Evolutionary conservation across 2,113 vertebrate species (phyloP).

Genomic region (Genyomyrus donnyi): DNA sequence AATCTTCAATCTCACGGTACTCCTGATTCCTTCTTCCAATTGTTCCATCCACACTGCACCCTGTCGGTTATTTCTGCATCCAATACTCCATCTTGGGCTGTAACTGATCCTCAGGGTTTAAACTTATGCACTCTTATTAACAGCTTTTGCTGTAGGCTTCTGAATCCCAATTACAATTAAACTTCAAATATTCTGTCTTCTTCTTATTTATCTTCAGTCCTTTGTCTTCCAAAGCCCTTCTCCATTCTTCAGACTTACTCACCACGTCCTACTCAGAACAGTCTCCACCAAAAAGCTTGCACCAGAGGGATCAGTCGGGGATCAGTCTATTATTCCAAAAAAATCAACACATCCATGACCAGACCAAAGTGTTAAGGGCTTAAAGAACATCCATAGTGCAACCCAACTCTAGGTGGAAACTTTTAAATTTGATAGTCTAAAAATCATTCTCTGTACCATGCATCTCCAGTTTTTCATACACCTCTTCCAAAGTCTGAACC

Average conservation of each 20-base stretch:
- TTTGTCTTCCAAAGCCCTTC: background rate
- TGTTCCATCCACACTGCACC: background rate
- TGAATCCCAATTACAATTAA: background rate
- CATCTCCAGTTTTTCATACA: background rate
- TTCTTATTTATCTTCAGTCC: background rate
- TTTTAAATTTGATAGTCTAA: background rate
- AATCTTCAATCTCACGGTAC: background rate
- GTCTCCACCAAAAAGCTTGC: background rate
- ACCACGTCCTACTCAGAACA: background rate
- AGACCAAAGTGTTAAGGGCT: background rate
- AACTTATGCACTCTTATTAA: background rate
- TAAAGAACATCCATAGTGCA: background rate
- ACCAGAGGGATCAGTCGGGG: background rate
- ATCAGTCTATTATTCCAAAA: background rate
- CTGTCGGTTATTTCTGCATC: background rate
- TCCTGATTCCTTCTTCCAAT: background rate
- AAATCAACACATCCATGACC: background rate
- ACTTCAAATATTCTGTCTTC: background rate
- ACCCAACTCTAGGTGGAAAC: background rate
- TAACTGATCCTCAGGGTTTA: background rate
- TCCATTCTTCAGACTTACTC: background rate
- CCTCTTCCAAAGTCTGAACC: background rate
- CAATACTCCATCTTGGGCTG: background rate
- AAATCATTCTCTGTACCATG: background rate
- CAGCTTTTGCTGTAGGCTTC: background rate